Evolutionary conservation across 1,140 invertebrate genomes (phyloP).

Genomic region (Trichogramma pretiosum): DNA sequence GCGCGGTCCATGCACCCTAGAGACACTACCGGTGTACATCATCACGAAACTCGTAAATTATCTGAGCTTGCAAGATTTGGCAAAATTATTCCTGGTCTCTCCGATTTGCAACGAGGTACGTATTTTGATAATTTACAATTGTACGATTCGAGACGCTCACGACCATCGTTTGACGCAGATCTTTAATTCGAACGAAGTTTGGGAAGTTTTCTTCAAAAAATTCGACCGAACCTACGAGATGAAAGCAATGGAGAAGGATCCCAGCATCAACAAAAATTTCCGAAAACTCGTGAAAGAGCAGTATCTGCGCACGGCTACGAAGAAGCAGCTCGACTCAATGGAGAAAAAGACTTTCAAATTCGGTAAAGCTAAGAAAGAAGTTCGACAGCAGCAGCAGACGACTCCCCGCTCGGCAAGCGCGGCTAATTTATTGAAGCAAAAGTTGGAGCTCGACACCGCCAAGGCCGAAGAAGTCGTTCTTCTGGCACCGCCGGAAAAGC

Average conservation of each 20-base stretch:
- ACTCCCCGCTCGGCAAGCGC: neutral
- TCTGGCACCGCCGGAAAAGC: too few species aligned
- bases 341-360: neutral
- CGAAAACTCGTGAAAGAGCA: constrained; percentile 5
- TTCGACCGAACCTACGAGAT: constrained; percentile 8
- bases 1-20: constrained; percentile 17
- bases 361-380: too few species aligned
- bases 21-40: constrained; percentile 25
- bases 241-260: constrained; percentile 7
- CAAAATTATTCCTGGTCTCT: constrained; percentile 31
- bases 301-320: neutral
- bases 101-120: constrained; percentile 35
- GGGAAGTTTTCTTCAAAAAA: constrained; percentile 31
- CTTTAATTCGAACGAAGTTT: constrained; percentile 30
- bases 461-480: too few species aligned
- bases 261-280: neutral
- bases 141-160: too few species aligned
- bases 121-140: neutral
- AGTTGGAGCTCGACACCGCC: neutral
- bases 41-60: constrained; percentile 28
- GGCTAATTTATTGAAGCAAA: neutral
- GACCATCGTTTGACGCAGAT: constrained; percentile 23
- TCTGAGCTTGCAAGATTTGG: constrained; percentile 30
- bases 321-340: too few species aligned
- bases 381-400: neutral